Evolutionary conservation across 1,140 invertebrate genomes (phyloP).

Genomic region (Lucilia cuprina): DNA sequence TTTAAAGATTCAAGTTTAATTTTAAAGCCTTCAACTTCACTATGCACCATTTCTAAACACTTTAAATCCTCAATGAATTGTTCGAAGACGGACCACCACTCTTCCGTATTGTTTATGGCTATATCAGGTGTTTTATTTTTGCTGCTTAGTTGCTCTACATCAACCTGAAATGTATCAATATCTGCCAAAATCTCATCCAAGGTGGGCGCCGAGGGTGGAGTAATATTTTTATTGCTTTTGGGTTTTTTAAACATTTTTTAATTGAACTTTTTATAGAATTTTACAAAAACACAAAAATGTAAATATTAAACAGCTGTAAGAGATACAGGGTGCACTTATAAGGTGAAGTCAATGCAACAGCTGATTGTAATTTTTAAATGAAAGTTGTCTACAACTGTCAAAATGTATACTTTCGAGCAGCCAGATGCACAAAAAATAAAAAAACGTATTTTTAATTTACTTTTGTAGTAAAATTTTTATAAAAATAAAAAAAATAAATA

Average conservation of each 20-base stretch:
- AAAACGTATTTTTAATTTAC: too few species aligned
- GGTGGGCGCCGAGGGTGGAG: constrained; percentile 48
- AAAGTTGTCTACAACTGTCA: too few species aligned
- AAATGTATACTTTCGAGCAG: too few species aligned
- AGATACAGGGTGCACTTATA: too few species aligned
- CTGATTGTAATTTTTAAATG: too few species aligned
- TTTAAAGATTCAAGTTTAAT: constrained; percentile 37
- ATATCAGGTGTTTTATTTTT: background rate
- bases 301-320: background rate
- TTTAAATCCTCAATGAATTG: constrained; percentile 35
- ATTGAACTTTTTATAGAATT: background rate
- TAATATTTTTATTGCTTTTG: constrained; percentile 45
- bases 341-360: background rate
- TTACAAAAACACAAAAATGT: background rate
- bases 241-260: constrained; percentile 51
- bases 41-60: constrained; percentile 24
- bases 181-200: constrained; percentile 51
- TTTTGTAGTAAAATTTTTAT: too few species aligned
- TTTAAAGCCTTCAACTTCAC: constrained; percentile 34
- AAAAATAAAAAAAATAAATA: too few species aligned
- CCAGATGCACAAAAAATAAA: too few species aligned
- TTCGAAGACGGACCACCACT: constrained; percentile 36
- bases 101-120: background rate
- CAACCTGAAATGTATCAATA: constrained; percentile 50
- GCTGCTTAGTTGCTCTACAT: background rate